phyloP scores from a whole-genome alignment of 2,797 vertebrate species.

The Microctenopoma lineatum region DNA sequence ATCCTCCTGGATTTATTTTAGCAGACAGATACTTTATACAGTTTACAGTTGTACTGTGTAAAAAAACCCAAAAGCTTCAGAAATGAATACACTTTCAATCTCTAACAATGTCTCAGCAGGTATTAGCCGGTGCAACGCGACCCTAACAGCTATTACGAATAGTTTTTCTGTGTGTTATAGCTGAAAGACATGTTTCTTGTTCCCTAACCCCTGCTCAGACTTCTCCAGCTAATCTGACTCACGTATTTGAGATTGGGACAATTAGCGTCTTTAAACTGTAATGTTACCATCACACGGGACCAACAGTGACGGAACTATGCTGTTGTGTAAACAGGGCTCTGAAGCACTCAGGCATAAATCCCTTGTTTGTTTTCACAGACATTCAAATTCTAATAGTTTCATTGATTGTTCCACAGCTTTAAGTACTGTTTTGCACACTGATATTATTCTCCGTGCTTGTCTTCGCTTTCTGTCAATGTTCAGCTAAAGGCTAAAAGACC shows the following conservation, averaged over 20 bases:
- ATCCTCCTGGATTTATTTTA: no score
- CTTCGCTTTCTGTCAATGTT: not conserved
- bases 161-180: conserved; percentile 6
- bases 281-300: conserved; percentile 1
- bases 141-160: not conserved
- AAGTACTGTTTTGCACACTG: not conserved
- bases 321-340: conserved; percentile 23
- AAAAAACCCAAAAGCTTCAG: no score
- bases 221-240: conserved; percentile 50
- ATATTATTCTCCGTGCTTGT: not conserved
- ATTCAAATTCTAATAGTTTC: not conserved
- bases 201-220: conserved; percentile 28
- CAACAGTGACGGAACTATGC: conserved; percentile 17
- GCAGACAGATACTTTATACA: no score
- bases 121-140: not conserved
- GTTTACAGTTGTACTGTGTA: not conserved
- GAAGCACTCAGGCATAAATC: conserved; percentile 16
- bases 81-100: no score
- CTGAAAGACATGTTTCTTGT: conserved; percentile 17
- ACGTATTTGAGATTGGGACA: conserved; percentile 40
- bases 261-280: conserved; percentile 32
- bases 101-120: not conserved
- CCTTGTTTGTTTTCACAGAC: conserved; percentile 11
- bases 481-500: no score
- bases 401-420: not conserved